These are phyloP conservation scores for Rutilus rutilus DNA, from an alignment of 2,113 vertebrate species.

Conservation along the genomic window DNA sequence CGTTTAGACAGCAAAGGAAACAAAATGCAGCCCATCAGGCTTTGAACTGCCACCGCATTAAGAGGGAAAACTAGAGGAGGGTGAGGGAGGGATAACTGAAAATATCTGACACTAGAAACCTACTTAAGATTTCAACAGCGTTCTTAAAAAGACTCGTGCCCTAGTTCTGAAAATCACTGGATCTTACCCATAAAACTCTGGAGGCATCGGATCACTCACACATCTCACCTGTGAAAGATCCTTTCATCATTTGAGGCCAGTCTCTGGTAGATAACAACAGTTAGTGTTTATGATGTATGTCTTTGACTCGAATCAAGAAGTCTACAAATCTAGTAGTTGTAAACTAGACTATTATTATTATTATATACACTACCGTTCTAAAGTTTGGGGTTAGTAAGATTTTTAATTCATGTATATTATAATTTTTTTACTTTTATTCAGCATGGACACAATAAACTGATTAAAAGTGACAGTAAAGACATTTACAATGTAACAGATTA, in stretches of 20 bases:
- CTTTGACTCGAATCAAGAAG: not conserved
- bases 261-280: not conserved
- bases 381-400: not conserved
- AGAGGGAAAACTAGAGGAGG: conserved; percentile 23
- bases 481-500: not conserved
- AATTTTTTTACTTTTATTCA: not conserved
- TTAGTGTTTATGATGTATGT: not conserved
- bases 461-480: not conserved
- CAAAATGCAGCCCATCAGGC: not conserved
- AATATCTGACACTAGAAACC: conserved; percentile 45
- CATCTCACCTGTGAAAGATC: not conserved
- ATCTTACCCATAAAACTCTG: conserved; percentile 18
- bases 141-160: conserved; percentile 45
- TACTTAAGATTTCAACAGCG: conserved; percentile 43
- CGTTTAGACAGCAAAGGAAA: conserved; percentile 2
- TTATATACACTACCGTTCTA: not conserved
- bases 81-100: not conserved
- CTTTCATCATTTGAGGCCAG: not conserved
- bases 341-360: not conserved
- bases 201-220: conserved; percentile 17
- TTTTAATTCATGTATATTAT: not conserved
- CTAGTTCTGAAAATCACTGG: conserved; percentile 31
- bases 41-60: conserved; percentile 48
- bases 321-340: not conserved
- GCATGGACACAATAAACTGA: not conserved